Conservation (phyloP, 2,888 invertebrate species). For the Mythimna pallens region DNA sequence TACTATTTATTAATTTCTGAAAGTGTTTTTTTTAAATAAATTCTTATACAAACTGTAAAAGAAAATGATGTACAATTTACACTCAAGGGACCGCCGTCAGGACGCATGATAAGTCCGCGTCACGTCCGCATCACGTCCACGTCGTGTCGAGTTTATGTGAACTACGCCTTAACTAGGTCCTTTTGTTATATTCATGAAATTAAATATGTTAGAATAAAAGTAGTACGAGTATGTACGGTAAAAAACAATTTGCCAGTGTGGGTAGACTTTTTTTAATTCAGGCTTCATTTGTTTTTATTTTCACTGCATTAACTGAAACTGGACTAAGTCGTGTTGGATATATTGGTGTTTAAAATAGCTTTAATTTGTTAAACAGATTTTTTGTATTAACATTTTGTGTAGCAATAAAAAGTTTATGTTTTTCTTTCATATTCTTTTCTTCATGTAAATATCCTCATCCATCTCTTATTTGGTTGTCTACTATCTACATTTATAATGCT, state of each 20-base stretch:
- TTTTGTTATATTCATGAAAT: constrained; percentile 26
- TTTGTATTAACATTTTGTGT: background rate
- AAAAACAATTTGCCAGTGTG: background rate
- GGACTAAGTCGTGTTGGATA: background rate
- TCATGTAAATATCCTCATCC: background rate
- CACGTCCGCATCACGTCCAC: background rate
- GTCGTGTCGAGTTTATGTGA: background rate
- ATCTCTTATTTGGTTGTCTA: background rate
- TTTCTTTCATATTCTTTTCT: background rate
- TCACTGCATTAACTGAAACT: background rate
- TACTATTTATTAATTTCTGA: too few species aligned
- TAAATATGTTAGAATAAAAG: constrained; percentile 4
- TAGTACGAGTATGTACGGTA: background rate
- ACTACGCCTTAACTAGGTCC: constrained; percentile 8
- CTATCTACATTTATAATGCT: background rate
- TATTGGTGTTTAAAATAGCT: background rate
- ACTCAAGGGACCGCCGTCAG: too few species aligned
- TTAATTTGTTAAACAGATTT: background rate
- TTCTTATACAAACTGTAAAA: too few species aligned
- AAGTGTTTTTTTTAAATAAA: too few species aligned
- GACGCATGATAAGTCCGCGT: background rate
- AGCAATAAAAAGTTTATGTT: background rate
- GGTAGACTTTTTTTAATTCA: background rate
- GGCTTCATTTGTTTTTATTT: constrained; percentile 6
- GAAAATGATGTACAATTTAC: too few species aligned